Conservation (phyloP, 2,888 invertebrate species). For the Temnothorax ravouxi region DNA sequence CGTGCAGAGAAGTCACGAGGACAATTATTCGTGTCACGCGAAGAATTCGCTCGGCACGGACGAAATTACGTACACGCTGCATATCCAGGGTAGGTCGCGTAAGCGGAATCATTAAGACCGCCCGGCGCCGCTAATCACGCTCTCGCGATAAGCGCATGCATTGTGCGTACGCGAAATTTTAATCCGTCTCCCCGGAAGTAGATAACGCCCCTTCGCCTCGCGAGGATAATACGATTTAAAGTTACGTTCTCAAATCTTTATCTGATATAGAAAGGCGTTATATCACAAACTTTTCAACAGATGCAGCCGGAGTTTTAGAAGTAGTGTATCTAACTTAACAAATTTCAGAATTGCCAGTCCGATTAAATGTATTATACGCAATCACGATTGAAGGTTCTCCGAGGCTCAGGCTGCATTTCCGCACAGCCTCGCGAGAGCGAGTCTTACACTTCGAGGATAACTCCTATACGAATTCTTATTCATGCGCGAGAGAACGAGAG, state of each 20-base stretch:
- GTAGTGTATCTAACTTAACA: background rate
- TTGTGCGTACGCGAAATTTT: background rate
- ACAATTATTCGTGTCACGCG: slow-evolving; percentile 88
- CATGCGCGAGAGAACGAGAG: slow-evolving; percentile 13
- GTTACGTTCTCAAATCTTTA: background rate
- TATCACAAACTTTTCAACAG: background rate
- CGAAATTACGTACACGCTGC: slow-evolving; percentile 87
- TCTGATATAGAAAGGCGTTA: background rate
- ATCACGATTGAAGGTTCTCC: background rate
- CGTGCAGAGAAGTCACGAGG: slow-evolving; percentile 87
- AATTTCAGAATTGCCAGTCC: slow-evolving; percentile 17
- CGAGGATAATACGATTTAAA: slow-evolving; percentile 2
- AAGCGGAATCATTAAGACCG: background rate
- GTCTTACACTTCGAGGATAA: slow-evolving; percentile 21
- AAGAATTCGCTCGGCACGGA: slow-evolving; percentile 87
- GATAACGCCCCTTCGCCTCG: background rate
- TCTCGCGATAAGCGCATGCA: background rate
- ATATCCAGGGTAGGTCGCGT: slow-evolving; percentile 87
- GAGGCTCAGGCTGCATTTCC: background rate
- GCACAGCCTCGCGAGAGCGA: background rate
- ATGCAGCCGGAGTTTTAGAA: background rate
- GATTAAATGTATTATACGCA: slow-evolving; percentile 2
- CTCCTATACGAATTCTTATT: slow-evolving; percentile 38
- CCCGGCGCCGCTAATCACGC: background rate
- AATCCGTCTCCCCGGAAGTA: background rate